Percentiles rank a stretch among this genome's conserved stretches.
Conservation (phyloP, 1,140 invertebrate species). For the Drosophila varians region DNA sequence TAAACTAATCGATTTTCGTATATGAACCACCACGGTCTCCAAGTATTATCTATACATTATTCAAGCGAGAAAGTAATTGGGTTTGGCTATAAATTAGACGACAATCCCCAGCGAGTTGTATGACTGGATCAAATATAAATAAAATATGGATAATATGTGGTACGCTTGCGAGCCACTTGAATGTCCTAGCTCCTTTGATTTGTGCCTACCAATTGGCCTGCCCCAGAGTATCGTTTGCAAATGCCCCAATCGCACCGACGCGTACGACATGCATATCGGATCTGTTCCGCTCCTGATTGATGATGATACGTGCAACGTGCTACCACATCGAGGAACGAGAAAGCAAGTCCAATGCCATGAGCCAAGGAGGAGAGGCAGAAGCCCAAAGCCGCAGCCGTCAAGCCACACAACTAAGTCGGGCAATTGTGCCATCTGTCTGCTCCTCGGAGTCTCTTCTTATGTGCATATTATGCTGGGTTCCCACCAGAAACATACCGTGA, state of each 20-base stretch:
- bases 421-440: slow-evolving; percentile 21
- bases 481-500: slow-evolving; percentile 34
- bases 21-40: neutral
- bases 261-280: slow-evolving; percentile 68
- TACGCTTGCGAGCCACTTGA: neutral
- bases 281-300: slow-evolving; percentile 67
- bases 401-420: slow-evolving; percentile 42
- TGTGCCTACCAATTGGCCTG: slow-evolving; percentile 52
- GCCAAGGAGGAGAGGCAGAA: neutral
- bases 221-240: slow-evolving; percentile 53
- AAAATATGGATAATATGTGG: slow-evolving; percentile 39
- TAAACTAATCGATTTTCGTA: neutral
- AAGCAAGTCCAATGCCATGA: neutral
- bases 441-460: slow-evolving; percentile 42
- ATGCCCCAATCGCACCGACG: slow-evolving; percentile 10
- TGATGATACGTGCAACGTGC: slow-evolving; percentile 58
- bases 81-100: neutral
- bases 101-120: neutral
- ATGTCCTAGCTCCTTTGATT: slow-evolving; percentile 28
- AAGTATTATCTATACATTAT: slow-evolving; percentile 1
- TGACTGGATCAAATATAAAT: slow-evolving; percentile 12
- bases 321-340: slow-evolving; percentile 6
- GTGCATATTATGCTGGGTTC: slow-evolving; percentile 58
- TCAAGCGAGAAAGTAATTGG: neutral
- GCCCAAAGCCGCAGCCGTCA: slow-evolving; percentile 3